Conservation (phyloP, 2,113 vertebrate genomes). For the Hippocampus guttulatus region DNA sequence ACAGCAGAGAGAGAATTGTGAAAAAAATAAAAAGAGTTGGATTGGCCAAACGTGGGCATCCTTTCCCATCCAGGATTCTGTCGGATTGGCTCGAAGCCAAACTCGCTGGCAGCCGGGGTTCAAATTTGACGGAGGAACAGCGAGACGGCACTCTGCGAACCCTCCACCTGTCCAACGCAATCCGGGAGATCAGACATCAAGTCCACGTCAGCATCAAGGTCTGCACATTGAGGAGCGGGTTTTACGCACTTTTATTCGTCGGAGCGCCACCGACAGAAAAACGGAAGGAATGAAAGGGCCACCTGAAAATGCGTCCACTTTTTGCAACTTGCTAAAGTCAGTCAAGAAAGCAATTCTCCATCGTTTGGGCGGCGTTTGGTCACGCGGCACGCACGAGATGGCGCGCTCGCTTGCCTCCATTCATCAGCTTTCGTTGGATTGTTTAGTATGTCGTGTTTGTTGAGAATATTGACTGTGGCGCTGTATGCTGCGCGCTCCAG, state of each 20-base stretch:
- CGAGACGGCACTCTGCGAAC: conserved; percentile 72
- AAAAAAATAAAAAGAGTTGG: not conserved
- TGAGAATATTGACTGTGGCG: too few relatives aligned
- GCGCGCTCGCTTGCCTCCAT: too few relatives aligned
- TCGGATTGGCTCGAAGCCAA: conserved; percentile 89
- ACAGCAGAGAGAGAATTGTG: not conserved
- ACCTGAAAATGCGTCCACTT: too few relatives aligned
- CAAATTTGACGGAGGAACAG: conserved; percentile 13
- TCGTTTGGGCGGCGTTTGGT: too few relatives aligned
- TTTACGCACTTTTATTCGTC: too few relatives aligned
- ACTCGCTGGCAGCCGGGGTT: conserved; percentile 62
- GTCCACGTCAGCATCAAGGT: conserved; percentile 72
- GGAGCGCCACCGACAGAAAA: too few relatives aligned
- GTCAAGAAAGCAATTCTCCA: too few relatives aligned
- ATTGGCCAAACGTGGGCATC: not conserved
- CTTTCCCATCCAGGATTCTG: conserved; percentile 69
- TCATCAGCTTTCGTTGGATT: too few relatives aligned
- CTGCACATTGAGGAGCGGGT: not conserved
- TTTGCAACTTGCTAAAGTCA: too few relatives aligned
- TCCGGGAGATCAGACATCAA: conserved; percentile 52
- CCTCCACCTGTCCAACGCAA: conserved; percentile 64
- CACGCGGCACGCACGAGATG: too few relatives aligned
- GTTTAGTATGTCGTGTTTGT: too few relatives aligned
- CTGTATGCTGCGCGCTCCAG: conserved; percentile 51
- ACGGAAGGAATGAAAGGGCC: too few relatives aligned